Base-by-base conservation (phyloP, 1,140 invertebrate genomes). In the Nephotettix cincticeps region DNA sequence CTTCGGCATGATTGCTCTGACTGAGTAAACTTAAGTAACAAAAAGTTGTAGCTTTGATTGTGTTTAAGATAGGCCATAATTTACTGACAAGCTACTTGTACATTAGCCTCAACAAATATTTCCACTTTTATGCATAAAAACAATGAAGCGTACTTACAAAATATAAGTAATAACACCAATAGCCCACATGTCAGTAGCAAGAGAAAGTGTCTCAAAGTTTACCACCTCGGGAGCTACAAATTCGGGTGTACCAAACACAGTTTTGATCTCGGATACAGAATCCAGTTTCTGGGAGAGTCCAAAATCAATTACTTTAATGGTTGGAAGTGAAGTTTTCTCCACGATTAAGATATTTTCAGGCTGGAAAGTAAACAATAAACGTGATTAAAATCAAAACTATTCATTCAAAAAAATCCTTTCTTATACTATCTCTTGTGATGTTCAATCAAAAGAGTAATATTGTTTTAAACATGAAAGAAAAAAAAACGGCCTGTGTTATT, bases 181-280 rank as follows among this genome's bases (percentile, higher is more conserved):
- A 68, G 95, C 70, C 95, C 96, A 98, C 86, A 98, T 96, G 82
- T 98, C 96, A 30, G 95, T 96, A 11, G 93, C 89, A 69, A 96
- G 84, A 70, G 91, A 91, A 72, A 98, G 89, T 56, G 94, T 93
- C 81, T 98, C 95, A 83, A 96, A 98, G 78, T 93, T 94, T 29
- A 98, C 84, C 72, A 98, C 92, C 86, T 96, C 94, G 56, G 93
- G 94, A 25, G 94, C 93, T 77, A 95, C 93, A 87, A 96, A 96
- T 81, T 96, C 94, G 61, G 93, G 92, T 14, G 94, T 96, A 80
- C 95, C 96, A 74, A 96, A 86, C 79, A 97, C 95, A 82, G 97
- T 95, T 72, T 94, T 86, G 72, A 97, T 91, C 80, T 96, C 94
- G 69, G 92, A 89, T 32, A 92, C 93, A 32, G 91, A 88, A 79